phyloP scores from a whole-genome alignment of 2,113 vertebrate species.

The Garra rufa region DNA sequence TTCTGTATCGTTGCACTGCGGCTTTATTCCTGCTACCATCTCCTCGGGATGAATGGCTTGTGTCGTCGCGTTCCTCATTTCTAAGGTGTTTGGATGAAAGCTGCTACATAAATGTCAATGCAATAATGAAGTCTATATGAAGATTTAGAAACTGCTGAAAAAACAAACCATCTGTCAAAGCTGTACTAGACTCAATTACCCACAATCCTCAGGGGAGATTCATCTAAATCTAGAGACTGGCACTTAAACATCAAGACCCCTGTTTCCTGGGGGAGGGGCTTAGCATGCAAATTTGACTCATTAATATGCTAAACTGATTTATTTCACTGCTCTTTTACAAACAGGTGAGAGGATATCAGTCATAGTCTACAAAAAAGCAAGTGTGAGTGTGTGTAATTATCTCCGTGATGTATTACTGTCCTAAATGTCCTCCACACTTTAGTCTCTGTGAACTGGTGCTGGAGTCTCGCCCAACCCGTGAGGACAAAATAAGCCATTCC shows the following conservation, averaged over 20 bases:
- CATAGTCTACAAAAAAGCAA: background rate
- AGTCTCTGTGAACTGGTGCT: slow-evolving; percentile 32
- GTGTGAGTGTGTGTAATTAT: slow-evolving; percentile 34
- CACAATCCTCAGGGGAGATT: background rate
- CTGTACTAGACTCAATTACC: background rate
- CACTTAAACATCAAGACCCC: background rate
- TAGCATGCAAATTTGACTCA: background rate
- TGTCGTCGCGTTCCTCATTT: background rate
- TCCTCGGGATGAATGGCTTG: background rate
- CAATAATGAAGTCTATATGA: background rate
- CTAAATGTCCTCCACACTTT: slow-evolving; percentile 60
- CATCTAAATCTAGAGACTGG: slow-evolving; percentile 3
- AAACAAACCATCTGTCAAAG: background rate
- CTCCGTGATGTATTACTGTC: slow-evolving; percentile 67
- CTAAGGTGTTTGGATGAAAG: background rate
- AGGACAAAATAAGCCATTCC: background rate
- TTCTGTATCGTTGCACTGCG: background rate
- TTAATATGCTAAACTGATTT: background rate
- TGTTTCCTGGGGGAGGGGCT: background rate
- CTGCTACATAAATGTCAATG: background rate
- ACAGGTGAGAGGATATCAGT: background rate
- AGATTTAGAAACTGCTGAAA: background rate
- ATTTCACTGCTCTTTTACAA: background rate
- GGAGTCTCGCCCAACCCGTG: background rate
- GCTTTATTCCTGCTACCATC: background rate